Evolutionary conservation across 2,797 vertebrate genomes (phyloP).

Genomic region (Botia kubotai): DNA sequence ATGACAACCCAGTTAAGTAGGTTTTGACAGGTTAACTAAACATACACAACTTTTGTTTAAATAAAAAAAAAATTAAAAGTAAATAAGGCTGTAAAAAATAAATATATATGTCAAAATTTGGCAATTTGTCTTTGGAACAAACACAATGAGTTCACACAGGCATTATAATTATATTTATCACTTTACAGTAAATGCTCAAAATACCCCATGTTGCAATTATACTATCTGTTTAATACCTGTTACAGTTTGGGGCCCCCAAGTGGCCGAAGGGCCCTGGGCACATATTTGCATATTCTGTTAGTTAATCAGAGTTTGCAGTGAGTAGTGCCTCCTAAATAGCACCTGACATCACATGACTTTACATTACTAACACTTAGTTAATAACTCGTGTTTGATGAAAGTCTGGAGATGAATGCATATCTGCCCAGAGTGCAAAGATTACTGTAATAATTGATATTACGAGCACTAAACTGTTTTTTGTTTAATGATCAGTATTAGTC

Average conservation of each 20-base stretch:
- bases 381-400: too few relatives aligned
- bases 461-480: background rate
- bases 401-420: too few relatives aligned
- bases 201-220: background rate
- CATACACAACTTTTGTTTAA: too few relatives aligned
- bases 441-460: background rate
- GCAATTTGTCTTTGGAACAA: too few relatives aligned
- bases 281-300: background rate
- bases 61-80: too few relatives aligned
- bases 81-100: too few relatives aligned
- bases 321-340: background rate
- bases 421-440: too few relatives aligned
- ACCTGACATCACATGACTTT: background rate
- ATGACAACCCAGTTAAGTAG: too few relatives aligned
- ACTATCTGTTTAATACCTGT: background rate
- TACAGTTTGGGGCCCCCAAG: conserved; percentile 11
- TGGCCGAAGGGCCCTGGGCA: background rate
- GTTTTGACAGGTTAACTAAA: too few relatives aligned
- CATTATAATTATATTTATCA: background rate
- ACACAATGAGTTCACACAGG: too few relatives aligned
- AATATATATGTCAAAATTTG: too few relatives aligned
- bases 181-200: background rate
- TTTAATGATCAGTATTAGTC: background rate
- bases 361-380: background rate
- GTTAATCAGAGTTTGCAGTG: background rate